phyloP scores from a whole-genome alignment of 2,888 invertebrate genomes.

The Heliconius aoede region DNA sequence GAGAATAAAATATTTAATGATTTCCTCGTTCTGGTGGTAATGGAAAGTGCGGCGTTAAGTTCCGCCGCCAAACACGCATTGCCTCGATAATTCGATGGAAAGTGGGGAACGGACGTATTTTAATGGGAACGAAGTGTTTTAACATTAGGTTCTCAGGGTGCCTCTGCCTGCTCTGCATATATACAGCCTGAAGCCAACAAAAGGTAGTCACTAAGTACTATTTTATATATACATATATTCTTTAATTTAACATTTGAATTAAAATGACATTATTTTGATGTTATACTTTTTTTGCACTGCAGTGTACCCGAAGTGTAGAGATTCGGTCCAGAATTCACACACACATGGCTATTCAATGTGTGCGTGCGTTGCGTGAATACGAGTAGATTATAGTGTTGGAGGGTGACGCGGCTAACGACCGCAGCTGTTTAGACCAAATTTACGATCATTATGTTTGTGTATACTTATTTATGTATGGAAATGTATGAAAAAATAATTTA shows the following conservation, averaged over 20 bases:
- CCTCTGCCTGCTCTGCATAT: too few species aligned
- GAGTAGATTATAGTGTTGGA: conserved; percentile 48
- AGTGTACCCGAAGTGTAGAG: conserved; percentile 59
- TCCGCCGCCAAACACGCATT: too few species aligned
- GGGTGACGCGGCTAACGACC: conserved; percentile 47
- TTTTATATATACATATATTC: background rate
- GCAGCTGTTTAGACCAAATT: conserved; percentile 29
- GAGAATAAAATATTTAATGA: too few species aligned
- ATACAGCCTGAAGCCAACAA: too few species aligned
- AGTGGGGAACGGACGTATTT: too few species aligned
- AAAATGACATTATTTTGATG: background rate
- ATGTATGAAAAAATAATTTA: background rate
- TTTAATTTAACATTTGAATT: background rate
- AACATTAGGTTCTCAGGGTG: too few species aligned
- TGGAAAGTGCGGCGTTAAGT: too few species aligned
- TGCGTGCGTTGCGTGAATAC: conserved; percentile 41
- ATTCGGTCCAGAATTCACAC: conserved; percentile 59
- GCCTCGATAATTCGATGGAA: too few species aligned
- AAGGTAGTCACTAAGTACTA: too few species aligned
- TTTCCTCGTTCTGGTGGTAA: too few species aligned
- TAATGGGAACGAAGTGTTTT: too few species aligned
- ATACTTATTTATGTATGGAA: background rate
- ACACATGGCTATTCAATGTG: conserved; percentile 39
- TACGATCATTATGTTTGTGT: conserved; percentile 9
- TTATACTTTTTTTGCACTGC: conserved; percentile 46